Conservation (phyloP, 2,888 invertebrate genomes). For the Artemia sp. region DNA sequence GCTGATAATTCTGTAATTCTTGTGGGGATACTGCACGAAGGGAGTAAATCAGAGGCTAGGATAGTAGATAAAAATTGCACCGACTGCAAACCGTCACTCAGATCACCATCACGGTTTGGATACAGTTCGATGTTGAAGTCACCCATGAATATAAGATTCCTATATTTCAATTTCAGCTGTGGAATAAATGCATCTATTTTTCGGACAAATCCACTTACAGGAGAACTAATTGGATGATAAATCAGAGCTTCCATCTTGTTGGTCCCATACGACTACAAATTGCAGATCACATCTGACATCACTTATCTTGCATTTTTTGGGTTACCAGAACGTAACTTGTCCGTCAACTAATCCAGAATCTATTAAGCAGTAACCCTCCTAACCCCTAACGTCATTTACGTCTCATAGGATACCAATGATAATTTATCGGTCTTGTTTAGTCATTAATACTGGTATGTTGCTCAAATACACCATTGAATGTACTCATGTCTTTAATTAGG, state of each 20-base stretch:
- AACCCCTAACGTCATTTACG: no score
- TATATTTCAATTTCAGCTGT: not conserved
- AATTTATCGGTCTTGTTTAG: no score
- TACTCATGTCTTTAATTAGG: no score
- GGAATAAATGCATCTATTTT: not conserved
- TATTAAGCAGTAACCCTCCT: no score
- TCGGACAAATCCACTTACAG: not conserved
- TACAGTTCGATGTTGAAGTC: not conserved
- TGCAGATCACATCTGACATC: no score
- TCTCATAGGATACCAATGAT: no score
- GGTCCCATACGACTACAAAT: no score
- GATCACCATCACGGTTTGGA: not conserved
- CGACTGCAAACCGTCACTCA: not conserved
- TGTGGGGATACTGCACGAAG: constrained; percentile 5
- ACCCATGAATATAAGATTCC: not conserved
- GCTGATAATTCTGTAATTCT: not conserved
- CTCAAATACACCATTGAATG: no score
- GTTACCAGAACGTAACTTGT: no score
- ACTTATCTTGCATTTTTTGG: no score
- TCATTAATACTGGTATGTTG: no score
- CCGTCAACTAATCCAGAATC: no score
- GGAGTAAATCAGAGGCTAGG: not conserved
- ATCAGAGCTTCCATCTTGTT: not conserved
- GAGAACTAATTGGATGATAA: not conserved
- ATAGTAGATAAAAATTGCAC: constrained; percentile 13